Base-by-base conservation (phyloP, 2,888 invertebrate species). In the Drosophila mercatorum region DNA sequence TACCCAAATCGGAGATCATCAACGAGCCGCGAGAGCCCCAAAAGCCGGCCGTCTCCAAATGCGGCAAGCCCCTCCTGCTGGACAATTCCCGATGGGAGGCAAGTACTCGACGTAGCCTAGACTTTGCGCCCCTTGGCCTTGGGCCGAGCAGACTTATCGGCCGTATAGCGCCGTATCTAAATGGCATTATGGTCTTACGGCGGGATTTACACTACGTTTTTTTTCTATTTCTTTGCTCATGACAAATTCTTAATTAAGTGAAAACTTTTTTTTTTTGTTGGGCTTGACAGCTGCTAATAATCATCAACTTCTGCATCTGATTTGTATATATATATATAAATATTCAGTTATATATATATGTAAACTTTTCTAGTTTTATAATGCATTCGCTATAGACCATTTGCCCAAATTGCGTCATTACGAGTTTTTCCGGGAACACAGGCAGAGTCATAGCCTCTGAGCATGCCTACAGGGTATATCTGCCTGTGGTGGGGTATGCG, bases 1-100 rank as follows among this genome's bases (percentile, higher is more conserved):
- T 84, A 31, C 86, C 89, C 60, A 92, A 92, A 78, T 91, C 92
- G 68, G 92, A 92, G 82, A 92, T 92, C 56, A 91, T 92, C 70
- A 84, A 83, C 58, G 90, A 90, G 52, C 81, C 87, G 31, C 90
- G 86, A 66, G 85, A 88, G 47, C 87, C 85, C 17, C 89, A 83
- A 58, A 78, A 86, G 51, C 88, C 83, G 74, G 83, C 85, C 49
- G 73, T 89, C 53, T 90, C 90, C 34, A 92, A 89, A 80, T 92
- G 92, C 72, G 92, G 92, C 78, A 92, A 91, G 68, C 88, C 91
- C 14, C 83, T 93, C 62, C 88, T 91, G 44, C 82, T 93, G 79
- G 93, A 92, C 72, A 91, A 91, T 72, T 79, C 87, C 56, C 89
- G 92, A 61, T 92, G 92, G 91, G 93, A 93, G 92, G 92, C 91